Conservation (phyloP, 1,140 invertebrate species). For the Melipona quadrifasciata region DNA sequence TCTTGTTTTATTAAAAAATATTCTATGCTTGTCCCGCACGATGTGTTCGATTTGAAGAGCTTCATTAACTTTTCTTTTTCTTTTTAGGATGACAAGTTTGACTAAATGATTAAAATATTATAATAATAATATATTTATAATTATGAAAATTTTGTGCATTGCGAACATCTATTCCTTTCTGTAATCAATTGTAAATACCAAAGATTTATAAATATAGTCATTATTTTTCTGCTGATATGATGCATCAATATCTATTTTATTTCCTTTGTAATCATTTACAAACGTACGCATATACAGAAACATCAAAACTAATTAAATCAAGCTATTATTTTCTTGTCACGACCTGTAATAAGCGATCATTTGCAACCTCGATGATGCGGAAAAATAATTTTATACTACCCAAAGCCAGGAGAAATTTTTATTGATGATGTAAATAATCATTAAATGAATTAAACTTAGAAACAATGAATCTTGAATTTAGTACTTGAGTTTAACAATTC, state of each 20-base stretch:
- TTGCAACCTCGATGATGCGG: not conserved
- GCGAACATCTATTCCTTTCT: not conserved
- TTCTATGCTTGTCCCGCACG: no score
- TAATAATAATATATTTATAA: no score
- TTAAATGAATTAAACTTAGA: no score
- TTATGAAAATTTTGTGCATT: no score
- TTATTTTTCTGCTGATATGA: not conserved
- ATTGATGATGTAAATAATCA: not conserved
- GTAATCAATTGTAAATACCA: not conserved
- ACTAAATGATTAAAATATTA: no score
- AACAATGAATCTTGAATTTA: no score
- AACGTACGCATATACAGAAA: no score
- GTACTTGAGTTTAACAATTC: no score
- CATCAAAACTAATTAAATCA: not conserved
- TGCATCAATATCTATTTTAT: not conserved
- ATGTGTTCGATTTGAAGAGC: no score
- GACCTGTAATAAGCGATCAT: not conserved
- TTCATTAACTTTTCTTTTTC: not conserved
- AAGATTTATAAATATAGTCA: not conserved
- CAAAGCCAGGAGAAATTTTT: not conserved
- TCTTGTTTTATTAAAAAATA: not conserved
- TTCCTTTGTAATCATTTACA: not conserved
- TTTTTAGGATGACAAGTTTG: no score
- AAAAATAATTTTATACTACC: not conserved
- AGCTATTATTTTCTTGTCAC: not conserved